These are phyloP conservation scores for Melanotaenia duboulayi DNA, from an alignment of 2,113 vertebrate genomes.

Conservation along the genomic window DNA sequence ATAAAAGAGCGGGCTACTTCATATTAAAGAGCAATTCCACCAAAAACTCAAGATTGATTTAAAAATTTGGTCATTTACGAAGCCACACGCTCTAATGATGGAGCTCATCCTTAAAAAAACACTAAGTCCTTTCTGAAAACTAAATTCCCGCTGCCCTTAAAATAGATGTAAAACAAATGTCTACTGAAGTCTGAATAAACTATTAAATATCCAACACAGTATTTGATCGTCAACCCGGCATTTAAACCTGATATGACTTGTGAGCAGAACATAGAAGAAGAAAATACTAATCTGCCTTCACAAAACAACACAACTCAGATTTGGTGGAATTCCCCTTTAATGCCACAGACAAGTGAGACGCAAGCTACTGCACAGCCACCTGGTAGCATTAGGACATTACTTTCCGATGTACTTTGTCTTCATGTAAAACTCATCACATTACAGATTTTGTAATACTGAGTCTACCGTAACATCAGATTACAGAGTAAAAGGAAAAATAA, in stretches of 20 bases:
- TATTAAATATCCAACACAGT: not conserved
- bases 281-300: not conserved
- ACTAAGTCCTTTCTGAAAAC: slow-evolving; percentile 4
- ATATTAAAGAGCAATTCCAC: slow-evolving; percentile 52
- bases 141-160: not conserved
- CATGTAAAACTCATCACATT: slow-evolving; percentile 67
- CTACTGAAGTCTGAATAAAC: not conserved
- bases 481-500: slow-evolving; percentile 65
- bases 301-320: slow-evolving; percentile 57
- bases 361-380: slow-evolving; percentile 62
- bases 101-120: not conserved
- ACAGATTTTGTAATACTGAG: slow-evolving; percentile 71
- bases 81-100: slow-evolving; percentile 10
- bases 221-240: not conserved
- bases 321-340: slow-evolving; percentile 73
- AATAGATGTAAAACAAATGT: not conserved
- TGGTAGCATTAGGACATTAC: slow-evolving; percentile 61
- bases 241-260: slow-evolving; percentile 2
- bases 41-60: slow-evolving; percentile 14
- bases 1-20: slow-evolving; percentile 18
- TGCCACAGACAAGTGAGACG: slow-evolving; percentile 67
- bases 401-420: slow-evolving; percentile 55
- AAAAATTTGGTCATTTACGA: slow-evolving; percentile 4
- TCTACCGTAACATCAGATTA: slow-evolving; percentile 64
- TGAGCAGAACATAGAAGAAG: not conserved